Evolutionary conservation across 35 echinoderm and acorn worm genomes (phyloP), one percentile per base, ranked within the genome.

Genomic region (Ptychodera flava): DNA sequence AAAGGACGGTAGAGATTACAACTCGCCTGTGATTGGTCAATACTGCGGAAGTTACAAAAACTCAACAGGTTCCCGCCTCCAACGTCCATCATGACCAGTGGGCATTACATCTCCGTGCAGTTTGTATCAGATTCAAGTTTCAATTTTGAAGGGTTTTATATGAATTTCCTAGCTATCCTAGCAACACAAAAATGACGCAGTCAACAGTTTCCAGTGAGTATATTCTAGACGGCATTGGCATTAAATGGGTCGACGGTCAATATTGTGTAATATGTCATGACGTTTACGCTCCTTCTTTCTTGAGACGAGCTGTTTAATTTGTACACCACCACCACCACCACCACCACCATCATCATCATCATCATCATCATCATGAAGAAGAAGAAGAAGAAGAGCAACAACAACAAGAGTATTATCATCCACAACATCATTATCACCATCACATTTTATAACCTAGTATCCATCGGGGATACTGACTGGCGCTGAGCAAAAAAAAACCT

Each of bases 351-450:
- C n/a, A n/a, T n/a, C n/a, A n/a, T n/a, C n/a, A n/a, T n/a, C n/a
- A n/a, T n/a, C n/a, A 85, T 85, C 34, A 85, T 85, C 38, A 85
- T 85, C 38, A 37, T 35, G 28, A 35, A n/a, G 28, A 33, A 36
- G 28, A 85, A 2, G 28, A 33, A 1, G n/a, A 33, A 16, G 33
- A 37, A 1, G 33, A 35, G 15, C 28, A 35, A 16, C n/a, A 35
- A 16, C 38, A 85, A 16, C 34, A 85, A 16, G 33, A 85, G 30
- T 35, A 37, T 33, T 85, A 85, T 33, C 38, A 33, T 33, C 34
- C n/a, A 16, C 38, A 30, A 16, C 38, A 85, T 33, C n/a, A 85
- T 10, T 37, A 85, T 36, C 28, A 85, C n/a, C 28, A 33, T 85
- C 15, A 37, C 28, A n/a, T n/a, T n/a, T n/a, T n/a, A n/a, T n/a